Percentiles rank a stretch among this genome's conserved stretches.
Conservation (phyloP, 2,113 vertebrate species). For the Bombycilla garrulus region DNA sequence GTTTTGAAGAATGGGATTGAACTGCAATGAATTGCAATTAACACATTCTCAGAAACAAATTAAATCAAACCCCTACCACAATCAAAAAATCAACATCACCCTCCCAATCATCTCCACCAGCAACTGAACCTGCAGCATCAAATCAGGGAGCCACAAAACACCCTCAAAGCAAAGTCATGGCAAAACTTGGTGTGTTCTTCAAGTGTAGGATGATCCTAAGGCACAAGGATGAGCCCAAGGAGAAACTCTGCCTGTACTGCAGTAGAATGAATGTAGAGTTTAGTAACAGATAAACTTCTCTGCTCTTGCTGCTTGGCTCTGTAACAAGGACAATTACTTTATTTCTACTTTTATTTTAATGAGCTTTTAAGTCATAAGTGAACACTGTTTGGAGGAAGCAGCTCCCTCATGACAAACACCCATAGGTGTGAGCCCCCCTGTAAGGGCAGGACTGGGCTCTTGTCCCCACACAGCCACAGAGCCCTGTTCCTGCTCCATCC, state of each 20-base stretch:
- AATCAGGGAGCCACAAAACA: not conserved
- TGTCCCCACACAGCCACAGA: not conserved
- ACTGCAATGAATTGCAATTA: not conserved
- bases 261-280: not conserved
- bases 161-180: not conserved
- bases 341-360: not conserved
- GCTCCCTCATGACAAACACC: not conserved
- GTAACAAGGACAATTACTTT: not conserved
- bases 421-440: fast-evolving
- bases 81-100: fast-evolving
- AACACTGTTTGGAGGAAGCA: not conserved
- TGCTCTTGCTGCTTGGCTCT: not conserved
- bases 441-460: not conserved
- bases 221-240: not conserved
- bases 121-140: not conserved
- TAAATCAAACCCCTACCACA: not conserved
- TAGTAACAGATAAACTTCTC: not conserved
- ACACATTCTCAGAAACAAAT: not conserved
- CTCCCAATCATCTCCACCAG: not conserved
- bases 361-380: not conserved
- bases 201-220: not conserved
- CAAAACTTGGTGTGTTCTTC: not conserved
- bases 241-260: not conserved
- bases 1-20: not conserved
- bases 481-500: not conserved